Evolutionary conservation across 2,797 vertebrate species (phyloP), one percentile per base, ranked within the genome.

Genomic region (Coranthus polyacanthus): DNA sequence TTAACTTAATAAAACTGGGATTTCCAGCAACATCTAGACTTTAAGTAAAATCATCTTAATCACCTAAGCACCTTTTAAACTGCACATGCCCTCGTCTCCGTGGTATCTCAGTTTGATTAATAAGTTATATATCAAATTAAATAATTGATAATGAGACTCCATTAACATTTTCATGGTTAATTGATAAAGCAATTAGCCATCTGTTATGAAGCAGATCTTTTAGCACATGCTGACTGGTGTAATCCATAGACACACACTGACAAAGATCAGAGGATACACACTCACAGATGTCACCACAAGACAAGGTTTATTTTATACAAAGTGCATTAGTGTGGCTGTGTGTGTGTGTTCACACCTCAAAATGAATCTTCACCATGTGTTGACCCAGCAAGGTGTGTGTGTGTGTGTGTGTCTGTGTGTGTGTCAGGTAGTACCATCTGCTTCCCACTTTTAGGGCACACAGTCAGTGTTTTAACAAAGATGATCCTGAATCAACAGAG

Each of bases 181-280:
- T 83, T 88, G 78, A 83, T 82, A 72, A 84, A 84, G 75, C 77
- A 82, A 85, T 89, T 89, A 86, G 75, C 78, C 86, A 81, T 86
- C 73, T 89, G 89, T 82, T 80, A 83, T 73, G 77, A 81, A 75
- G 58, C 22, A 1, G 34, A 70, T 75, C 65, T 64, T 46, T 6
- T 17, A 77, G 72, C 73, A 69, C 81, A 82, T 63, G 41, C 78
- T 68, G 80, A 79, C 66, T 65, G 51, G 11, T 64, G 51, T 82
- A 75, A 85, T 66, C 73, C 17, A 52, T 15, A 62, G 47, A 47
- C 42, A 82, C 37, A 12, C 29, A 70, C 61, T 22, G 39, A 64
- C 53, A 79, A 74, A 82, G 63, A 81, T 79, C 69, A 75, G 62
- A 80, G 65, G 65, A 58, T 62, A 65, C 79, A 73, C 65, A 72